Base-by-base conservation (phyloP, 2,888 invertebrate species). In the Spodoptera littoralis region DNA sequence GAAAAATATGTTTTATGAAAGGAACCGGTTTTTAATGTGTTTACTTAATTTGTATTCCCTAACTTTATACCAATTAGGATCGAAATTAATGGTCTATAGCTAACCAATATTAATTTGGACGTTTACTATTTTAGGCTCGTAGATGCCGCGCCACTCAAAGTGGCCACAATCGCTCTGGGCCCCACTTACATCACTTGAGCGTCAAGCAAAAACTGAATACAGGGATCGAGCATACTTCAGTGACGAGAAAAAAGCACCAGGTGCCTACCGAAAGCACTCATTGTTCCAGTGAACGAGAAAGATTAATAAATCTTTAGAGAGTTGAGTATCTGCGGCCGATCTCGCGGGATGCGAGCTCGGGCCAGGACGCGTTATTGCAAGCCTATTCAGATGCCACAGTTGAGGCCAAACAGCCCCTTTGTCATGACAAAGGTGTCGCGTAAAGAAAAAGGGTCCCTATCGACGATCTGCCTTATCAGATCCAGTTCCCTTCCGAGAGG, bases 371-470 rank as follows among this genome's bases (percentile, higher is more conserved):
- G 93, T 92, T 94, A 94, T 94, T 93, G 93, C 93, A 89, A 90
- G 91, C 91, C 94, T 89, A 94, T 94, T 94, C 93, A 94, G 90
- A 93, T 92, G 94, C 94, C 94, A 94, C 88, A 86, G 90, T 88
- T 88, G 88, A 92, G 90, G 89, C 92, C 92, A 92, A 93, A 94
- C 93, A 94, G 92, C 86, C 89, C 90, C 87, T 93, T 94, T 94
- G 94, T 94, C 88, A 92, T 93, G 93, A 93, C 94, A 93, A 94
- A 94, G 93, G 94, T 94, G 94, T 94, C 93, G 93, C 89, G 90
- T 87, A 90, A 93, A 93, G 94, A 93, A 94, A 94, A 94, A 93
- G 91, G 92, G 90, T 87, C 90, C 90, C 89, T 93, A 94, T 94
- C 94, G 89, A 87, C 91, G 92, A 94, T 94, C 93, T 90, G 76